Percentiles rank a stretch among this genome's conserved stretches.
phyloP scores from a whole-genome alignment of 2,888 invertebrate genomes.

The Apoderus coryli region DNA sequence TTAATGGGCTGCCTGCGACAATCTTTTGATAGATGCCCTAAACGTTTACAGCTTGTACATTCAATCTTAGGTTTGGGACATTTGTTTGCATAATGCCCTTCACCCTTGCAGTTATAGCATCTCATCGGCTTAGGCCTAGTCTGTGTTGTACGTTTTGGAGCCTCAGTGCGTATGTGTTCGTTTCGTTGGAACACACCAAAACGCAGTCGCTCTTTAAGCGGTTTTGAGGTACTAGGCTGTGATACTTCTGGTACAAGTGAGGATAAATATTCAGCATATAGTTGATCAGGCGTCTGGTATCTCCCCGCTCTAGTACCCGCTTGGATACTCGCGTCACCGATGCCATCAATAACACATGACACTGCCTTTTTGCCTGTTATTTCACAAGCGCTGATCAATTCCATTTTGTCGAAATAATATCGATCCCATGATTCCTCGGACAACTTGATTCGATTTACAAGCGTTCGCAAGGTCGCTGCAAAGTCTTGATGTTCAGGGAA shows the following conservation, averaged over 20 bases:
- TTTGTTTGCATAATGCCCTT: slow-evolving; percentile 4
- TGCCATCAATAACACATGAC: slow-evolving; percentile 11
- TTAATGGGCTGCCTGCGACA: background rate
- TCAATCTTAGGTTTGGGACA: slow-evolving; percentile 3
- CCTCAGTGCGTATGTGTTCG: too few relatives aligned
- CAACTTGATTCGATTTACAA: slow-evolving; percentile 9
- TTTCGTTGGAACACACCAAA: too few relatives aligned
- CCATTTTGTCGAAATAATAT: slow-evolving; percentile 11
- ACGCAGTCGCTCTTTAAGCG: too few relatives aligned
- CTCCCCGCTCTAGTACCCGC: slow-evolving; percentile 10
- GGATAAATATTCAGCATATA: slow-evolving; percentile 9
- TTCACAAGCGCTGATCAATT: slow-evolving; percentile 9
- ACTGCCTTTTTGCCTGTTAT: slow-evolving; percentile 10
- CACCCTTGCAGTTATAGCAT: slow-evolving; percentile 4
- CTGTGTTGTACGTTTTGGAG: too few relatives aligned
- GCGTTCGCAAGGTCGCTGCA: slow-evolving; percentile 8
- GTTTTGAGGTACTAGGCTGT: too few relatives aligned
- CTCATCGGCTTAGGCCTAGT: background rate
- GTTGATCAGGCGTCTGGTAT: slow-evolving; percentile 10
- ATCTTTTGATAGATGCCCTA: background rate
- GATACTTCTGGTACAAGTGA: too few relatives aligned
- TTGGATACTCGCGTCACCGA: slow-evolving; percentile 8
- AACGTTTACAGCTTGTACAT: background rate
- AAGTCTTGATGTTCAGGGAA: slow-evolving; percentile 12
- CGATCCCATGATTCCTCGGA: slow-evolving; percentile 10